Evolutionary conservation across 2,113 vertebrate genomes (phyloP).

Genomic region (Hymenochirus boettgeri): DNA sequence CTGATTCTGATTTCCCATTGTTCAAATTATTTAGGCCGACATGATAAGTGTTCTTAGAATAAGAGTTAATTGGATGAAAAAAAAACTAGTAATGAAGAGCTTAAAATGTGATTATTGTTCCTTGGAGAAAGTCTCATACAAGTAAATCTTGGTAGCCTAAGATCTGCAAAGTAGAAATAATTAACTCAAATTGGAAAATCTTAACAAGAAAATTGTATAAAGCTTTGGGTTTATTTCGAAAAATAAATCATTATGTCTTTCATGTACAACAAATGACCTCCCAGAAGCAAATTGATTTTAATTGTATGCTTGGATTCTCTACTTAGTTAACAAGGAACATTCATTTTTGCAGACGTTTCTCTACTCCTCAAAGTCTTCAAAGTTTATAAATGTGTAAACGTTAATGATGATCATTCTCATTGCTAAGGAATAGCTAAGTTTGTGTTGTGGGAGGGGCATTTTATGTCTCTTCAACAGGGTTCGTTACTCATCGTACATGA

Average conservation of each 20-base stretch:
- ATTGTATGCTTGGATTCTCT: neutral
- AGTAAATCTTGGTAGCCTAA: slow-evolving; percentile 7
- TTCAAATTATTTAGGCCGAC: slow-evolving; percentile 17
- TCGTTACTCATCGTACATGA: too few species aligned
- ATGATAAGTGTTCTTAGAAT: slow-evolving; percentile 9
- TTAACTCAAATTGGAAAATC: slow-evolving; percentile 34
- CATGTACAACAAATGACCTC: slow-evolving; percentile 20
- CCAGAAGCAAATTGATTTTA: slow-evolving; percentile 13
- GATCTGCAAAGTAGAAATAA: slow-evolving; percentile 22
- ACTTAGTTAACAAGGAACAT: neutral
- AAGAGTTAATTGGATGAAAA: slow-evolving; percentile 35
- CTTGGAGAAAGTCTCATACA: slow-evolving; percentile 13
- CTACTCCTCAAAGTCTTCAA: too few species aligned
- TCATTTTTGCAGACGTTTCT: neutral
- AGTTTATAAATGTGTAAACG: too few species aligned
- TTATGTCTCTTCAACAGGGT: too few species aligned
- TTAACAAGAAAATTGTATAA: slow-evolving; percentile 7
- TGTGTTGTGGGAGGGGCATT: too few species aligned
- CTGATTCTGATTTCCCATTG: slow-evolving; percentile 18
- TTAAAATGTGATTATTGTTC: slow-evolving; percentile 30
- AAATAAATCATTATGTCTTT: slow-evolving; percentile 27
- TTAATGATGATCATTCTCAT: too few species aligned
- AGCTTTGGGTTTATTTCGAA: slow-evolving; percentile 6
- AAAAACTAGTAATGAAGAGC: slow-evolving; percentile 33
- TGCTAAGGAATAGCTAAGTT: too few species aligned